These are phyloP conservation scores for Spodoptera exigua DNA, from an alignment of 2,888 invertebrate species.

Conservation along the genomic window DNA sequence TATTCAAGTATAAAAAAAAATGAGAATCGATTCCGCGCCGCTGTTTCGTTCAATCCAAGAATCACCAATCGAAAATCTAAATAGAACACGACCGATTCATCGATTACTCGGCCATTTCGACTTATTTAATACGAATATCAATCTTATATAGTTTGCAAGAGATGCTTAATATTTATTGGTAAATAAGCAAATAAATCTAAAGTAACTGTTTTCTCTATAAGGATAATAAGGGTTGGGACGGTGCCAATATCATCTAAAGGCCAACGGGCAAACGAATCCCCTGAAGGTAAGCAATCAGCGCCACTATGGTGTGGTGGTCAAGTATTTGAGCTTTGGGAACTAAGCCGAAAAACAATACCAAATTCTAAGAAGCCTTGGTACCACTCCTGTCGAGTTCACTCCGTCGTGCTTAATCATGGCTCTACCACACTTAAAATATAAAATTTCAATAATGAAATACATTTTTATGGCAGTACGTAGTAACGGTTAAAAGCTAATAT, in stretches of 20 bases:
- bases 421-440: too few species aligned
- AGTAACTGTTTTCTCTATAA: constrained; percentile 32
- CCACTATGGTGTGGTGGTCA: too few species aligned
- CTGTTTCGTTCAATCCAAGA: constrained; percentile 11
- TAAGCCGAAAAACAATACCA: too few species aligned
- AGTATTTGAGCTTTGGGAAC: too few species aligned
- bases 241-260: constrained; percentile 45
- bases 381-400: too few species aligned
- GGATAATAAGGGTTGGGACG: constrained; percentile 40
- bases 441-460: too few species aligned
- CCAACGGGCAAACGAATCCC: too few species aligned
- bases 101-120: constrained; percentile 25
- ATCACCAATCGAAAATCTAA: constrained; percentile 15
- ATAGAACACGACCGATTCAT: constrained; percentile 17
- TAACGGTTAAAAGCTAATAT: background rate
- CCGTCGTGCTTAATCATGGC: too few species aligned
- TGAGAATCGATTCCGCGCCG: constrained; percentile 14
- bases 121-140: constrained; percentile 39
- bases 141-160: constrained; percentile 34
- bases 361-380: too few species aligned
- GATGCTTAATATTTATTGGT: constrained; percentile 48
- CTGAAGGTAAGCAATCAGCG: too few species aligned
- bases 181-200: constrained; percentile 54
- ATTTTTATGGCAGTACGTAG: too few species aligned
- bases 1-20: constrained; percentile 26